Conservation (phyloP, 2,113 vertebrate genomes). For the Tor tambroides region DNA sequence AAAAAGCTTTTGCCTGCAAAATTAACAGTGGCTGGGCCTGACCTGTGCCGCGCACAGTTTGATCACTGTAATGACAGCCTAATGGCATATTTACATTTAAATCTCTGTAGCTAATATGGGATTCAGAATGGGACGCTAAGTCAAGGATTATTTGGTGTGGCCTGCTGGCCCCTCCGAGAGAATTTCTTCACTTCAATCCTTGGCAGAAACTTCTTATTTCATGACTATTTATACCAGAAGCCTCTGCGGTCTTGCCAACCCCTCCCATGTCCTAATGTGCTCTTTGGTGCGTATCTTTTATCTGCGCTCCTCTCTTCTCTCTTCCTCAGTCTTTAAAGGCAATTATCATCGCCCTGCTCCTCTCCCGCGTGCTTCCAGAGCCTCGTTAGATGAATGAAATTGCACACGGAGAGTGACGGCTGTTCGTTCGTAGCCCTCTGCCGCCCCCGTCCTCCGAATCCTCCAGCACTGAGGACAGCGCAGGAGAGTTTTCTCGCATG, state of each 20-base stretch:
- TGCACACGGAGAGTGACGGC: slow-evolving; percentile 71
- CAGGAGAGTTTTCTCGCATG: slow-evolving; percentile 67
- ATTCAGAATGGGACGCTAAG: slow-evolving; percentile 98
- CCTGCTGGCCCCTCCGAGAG: slow-evolving; percentile 95
- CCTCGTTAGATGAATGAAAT: slow-evolving; percentile 76
- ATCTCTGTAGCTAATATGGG: slow-evolving; percentile 98
- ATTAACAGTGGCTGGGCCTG: slow-evolving; percentile 98
- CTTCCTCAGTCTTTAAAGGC: slow-evolving; percentile 77
- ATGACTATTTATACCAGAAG: slow-evolving; percentile 93
- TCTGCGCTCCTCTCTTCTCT: slow-evolving; percentile 77
- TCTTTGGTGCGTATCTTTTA: slow-evolving; percentile 80
- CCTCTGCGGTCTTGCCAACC: slow-evolving; percentile 74
- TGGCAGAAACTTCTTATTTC: slow-evolving; percentile 98
- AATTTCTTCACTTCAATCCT: slow-evolving; percentile 93
- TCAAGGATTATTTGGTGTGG: slow-evolving; percentile 99
- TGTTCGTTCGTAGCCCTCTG: slow-evolving; percentile 47
- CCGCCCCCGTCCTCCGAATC: slow-evolving; percentile 48
- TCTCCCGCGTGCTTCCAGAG: slow-evolving; percentile 69
- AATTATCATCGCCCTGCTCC: slow-evolving; percentile 77
- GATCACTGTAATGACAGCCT: slow-evolving; percentile 99
- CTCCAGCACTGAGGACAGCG: slow-evolving; percentile 69
- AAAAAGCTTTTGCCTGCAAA: slow-evolving; percentile 99
- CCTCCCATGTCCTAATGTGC: slow-evolving; percentile 82
- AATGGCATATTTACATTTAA: slow-evolving; percentile 99
- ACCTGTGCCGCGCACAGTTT: slow-evolving; percentile 98